These are phyloP conservation scores for Liparis tanakae DNA, from an alignment of 2,797 vertebrate genomes.

Conservation along the genomic window DNA sequence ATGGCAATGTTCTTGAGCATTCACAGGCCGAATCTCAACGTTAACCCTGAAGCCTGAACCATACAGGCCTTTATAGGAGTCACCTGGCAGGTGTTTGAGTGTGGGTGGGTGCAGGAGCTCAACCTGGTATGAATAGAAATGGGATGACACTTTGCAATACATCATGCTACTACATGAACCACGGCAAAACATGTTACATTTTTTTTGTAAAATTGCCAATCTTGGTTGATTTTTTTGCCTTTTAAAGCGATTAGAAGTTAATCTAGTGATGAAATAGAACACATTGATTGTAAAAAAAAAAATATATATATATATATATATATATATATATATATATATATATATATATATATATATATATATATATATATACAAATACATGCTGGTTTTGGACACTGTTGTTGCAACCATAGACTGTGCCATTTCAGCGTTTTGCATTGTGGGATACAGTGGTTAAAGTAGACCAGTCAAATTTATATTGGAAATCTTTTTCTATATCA, in stretches of 20 bases:
- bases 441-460: neutral
- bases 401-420: too few relatives aligned
- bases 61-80: neutral
- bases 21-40: neutral
- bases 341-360: too few relatives aligned
- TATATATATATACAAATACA: too few relatives aligned
- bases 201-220: too few relatives aligned
- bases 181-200: too few relatives aligned
- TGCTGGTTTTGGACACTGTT: too few relatives aligned
- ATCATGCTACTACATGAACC: neutral
- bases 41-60: neutral
- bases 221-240: too few relatives aligned
- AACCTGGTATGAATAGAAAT: neutral
- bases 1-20: neutral
- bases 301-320: too few relatives aligned
- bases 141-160: neutral
- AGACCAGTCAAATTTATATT: neutral
- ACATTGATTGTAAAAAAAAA: too few relatives aligned
- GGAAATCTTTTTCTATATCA: neutral
- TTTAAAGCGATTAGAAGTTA: too few relatives aligned
- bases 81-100: neutral
- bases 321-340: too few relatives aligned
- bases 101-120: neutral
- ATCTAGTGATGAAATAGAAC: too few relatives aligned
- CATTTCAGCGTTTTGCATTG: neutral